These are phyloP conservation scores for Dryobotodes eremita DNA, from an alignment of 2,888 invertebrate genomes.

Conservation along the genomic window DNA sequence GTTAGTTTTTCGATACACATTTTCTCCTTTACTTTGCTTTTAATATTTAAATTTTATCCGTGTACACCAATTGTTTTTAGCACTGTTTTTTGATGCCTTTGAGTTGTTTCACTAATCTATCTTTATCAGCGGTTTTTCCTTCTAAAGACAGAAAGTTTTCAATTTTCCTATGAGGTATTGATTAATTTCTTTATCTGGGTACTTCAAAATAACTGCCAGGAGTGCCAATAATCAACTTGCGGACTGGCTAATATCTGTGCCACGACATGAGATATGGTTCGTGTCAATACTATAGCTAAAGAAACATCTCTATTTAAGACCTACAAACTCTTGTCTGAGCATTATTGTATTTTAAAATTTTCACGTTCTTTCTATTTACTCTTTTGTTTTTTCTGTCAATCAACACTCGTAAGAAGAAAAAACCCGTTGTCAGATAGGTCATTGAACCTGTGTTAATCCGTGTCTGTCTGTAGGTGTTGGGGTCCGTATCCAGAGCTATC, in stretches of 20 bases:
- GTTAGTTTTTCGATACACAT: neutral
- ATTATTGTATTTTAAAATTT: no score
- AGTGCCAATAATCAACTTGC: neutral
- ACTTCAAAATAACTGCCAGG: no score
- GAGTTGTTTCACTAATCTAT: conserved; percentile 15
- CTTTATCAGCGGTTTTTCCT: neutral
- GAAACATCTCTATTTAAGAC: neutral
- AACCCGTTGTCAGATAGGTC: neutral
- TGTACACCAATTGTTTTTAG: neutral
- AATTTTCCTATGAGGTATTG: neutral
- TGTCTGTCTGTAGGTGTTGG: conserved; percentile 71
- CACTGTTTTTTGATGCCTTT: conserved; percentile 1
- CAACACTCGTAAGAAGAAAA: neutral
- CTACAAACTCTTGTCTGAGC: neutral
- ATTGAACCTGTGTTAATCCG: conserved; percentile 38
- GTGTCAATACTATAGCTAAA: neutral
- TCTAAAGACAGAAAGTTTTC: neutral
- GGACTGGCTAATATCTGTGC: neutral
- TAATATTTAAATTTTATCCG: conserved; percentile 4
- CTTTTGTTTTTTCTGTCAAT: neutral
- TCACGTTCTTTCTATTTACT: neutral
- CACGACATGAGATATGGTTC: neutral
- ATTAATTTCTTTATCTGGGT: neutral
- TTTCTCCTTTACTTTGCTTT: neutral
- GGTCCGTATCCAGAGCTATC: conserved; percentile 63